A percentile compares a stretch with the other conserved stretches of the same genome.
Evolutionary conservation across 2,888 invertebrate species (phyloP).

Genomic region (Pegoplata infirma): DNA sequence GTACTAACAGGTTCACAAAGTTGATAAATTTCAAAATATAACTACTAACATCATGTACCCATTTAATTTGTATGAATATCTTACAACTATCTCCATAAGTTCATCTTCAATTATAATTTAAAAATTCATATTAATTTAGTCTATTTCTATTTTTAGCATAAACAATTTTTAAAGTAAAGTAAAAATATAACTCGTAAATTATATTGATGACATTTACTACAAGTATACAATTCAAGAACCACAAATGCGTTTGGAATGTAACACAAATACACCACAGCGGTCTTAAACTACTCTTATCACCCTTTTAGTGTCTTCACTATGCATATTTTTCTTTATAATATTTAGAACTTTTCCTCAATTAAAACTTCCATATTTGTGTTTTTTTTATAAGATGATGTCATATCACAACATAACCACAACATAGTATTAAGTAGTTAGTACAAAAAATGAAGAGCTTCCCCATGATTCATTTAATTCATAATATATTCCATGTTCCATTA

Average conservation of each 20-base stretch:
- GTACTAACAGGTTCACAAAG: no score
- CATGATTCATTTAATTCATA: conserved; percentile 58
- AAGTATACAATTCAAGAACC: conserved; percentile 11
- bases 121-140: conserved; percentile 36
- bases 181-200: conserved; percentile 56
- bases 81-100: conserved; percentile 42
- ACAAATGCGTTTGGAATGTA: conserved; percentile 24
- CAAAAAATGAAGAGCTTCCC: conserved; percentile 40
- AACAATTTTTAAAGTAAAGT: conserved; percentile 44
- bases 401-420: conserved; percentile 8
- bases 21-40: no score
- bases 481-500: conserved; percentile 41
- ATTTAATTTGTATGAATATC: conserved; percentile 2
- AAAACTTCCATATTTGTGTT: conserved; percentile 45
- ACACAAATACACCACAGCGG: background rate
- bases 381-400: conserved; percentile 49
- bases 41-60: background rate
- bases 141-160: conserved; percentile 61
- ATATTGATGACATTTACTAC: conserved; percentile 45
- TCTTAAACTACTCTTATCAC: conserved; percentile 21
- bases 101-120: conserved; percentile 49
- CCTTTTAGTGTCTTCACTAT: conserved; percentile 42
- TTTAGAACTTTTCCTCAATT: conserved; percentile 51
- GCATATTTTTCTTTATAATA: conserved; percentile 39
- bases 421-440: background rate